Evolutionary conservation across 1,140 invertebrate genomes (phyloP).

Genomic region (Drosophila watanabei): DNA sequence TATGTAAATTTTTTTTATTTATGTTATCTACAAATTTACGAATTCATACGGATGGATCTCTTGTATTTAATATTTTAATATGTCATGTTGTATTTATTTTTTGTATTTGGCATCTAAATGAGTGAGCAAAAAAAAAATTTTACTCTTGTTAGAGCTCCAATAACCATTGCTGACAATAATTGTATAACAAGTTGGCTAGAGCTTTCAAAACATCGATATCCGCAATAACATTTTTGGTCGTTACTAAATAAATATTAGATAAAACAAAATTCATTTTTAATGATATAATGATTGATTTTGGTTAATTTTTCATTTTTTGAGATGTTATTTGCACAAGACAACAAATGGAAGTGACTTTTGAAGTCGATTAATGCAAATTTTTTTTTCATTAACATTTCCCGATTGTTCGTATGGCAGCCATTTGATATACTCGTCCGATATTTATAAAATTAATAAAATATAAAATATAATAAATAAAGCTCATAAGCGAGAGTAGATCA

Average conservation of each 20-base stretch:
- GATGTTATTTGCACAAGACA: too few species aligned
- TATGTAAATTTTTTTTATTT: slow-evolving; percentile 8
- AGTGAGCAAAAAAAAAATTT: background rate
- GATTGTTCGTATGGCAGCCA: too few species aligned
- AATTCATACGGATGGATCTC: slow-evolving; percentile 12
- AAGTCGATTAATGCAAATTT: too few species aligned
- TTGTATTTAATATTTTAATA: slow-evolving; percentile 4
- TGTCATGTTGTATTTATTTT: background rate
- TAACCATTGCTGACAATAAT: background rate
- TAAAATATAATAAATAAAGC: too few species aligned
- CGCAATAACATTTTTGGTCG: background rate
- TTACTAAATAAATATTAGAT: background rate
- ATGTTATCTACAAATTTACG: slow-evolving; percentile 40
- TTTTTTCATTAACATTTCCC: too few species aligned
- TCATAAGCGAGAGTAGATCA: too few species aligned
- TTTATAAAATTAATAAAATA: too few species aligned
- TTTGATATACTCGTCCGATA: too few species aligned
- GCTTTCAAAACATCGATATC: background rate
- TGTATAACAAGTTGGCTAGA: background rate
- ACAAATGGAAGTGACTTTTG: too few species aligned
- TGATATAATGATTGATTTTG: too few species aligned
- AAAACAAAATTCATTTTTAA: too few species aligned
- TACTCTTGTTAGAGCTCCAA: background rate
- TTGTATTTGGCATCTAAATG: background rate
- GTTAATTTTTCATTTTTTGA: too few species aligned